phyloP scores from a whole-genome alignment of 2,797 vertebrate species.

The Chanos chanos region DNA sequence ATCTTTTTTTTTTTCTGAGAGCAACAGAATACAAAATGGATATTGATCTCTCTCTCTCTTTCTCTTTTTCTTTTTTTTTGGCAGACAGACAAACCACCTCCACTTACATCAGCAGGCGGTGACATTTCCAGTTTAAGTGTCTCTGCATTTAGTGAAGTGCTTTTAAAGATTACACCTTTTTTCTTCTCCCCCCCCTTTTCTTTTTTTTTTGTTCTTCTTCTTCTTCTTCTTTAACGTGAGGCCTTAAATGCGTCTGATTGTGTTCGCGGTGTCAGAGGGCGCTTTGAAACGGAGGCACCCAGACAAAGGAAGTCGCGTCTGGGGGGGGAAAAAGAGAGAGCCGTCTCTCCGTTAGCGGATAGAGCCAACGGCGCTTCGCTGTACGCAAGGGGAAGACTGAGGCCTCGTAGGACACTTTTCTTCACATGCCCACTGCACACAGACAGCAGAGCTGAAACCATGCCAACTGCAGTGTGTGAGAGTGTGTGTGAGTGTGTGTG shows the following conservation, averaged over 20 bases:
- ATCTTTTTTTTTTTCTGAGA: conserved; percentile 1
- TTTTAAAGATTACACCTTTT: conserved; percentile 19
- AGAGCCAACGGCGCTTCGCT: conserved; percentile 6
- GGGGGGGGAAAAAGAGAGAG: no score
- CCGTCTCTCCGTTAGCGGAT: conserved; percentile 10
- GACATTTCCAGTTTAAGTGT: conserved; percentile 12
- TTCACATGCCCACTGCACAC: background rate
- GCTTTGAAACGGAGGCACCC: background rate
- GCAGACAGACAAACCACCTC: conserved; percentile 4
- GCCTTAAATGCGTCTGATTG: conserved; percentile 15
- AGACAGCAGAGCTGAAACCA: conserved; percentile 27
- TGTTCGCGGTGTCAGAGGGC: background rate
- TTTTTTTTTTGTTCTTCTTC: background rate
- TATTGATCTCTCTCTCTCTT: conserved; percentile 2
- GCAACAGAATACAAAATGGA: conserved; percentile 11
- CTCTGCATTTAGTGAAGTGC: conserved; percentile 12
- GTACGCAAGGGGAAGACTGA: conserved; percentile 13
- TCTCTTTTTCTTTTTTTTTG: background rate
- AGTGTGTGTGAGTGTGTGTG: conserved; percentile 19
- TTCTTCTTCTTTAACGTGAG: background rate
- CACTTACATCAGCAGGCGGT: conserved; percentile 7
- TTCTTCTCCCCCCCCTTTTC: background rate
- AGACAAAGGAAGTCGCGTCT: no score
- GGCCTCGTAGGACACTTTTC: conserved; percentile 14
- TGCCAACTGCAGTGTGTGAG: conserved; percentile 34